Evolutionary conservation across 2,888 invertebrate genomes (phyloP).

Genomic region (Drosophila atripex): DNA sequence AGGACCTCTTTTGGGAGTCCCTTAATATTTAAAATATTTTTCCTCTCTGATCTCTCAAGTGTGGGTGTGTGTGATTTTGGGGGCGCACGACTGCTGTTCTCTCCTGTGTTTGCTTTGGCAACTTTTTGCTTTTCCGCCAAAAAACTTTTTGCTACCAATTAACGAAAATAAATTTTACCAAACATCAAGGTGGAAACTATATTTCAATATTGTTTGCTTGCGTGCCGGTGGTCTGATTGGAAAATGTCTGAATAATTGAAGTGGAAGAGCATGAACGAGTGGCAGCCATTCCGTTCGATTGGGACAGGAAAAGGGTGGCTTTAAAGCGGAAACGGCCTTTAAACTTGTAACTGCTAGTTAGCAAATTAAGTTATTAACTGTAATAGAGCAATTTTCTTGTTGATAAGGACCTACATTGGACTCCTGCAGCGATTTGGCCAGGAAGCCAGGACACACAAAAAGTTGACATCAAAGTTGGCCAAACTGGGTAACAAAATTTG

Average conservation of each 20-base stretch:
- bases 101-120: conserved; percentile 22
- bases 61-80: conserved; percentile 25
- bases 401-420: conserved; percentile 22
- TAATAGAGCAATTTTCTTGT: conserved; percentile 37
- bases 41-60: conserved; percentile 4
- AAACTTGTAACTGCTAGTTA: conserved; percentile 10
- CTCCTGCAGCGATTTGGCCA: conserved; percentile 5
- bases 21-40: conserved; percentile 4
- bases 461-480: conserved; percentile 15
- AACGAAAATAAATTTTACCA: conserved; percentile 42
- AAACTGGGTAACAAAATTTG: conserved; percentile 42
- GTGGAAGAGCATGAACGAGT: conserved; percentile 30
- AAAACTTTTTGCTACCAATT: conserved; percentile 57
- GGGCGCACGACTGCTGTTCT: conserved; percentile 4
- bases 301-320: conserved; percentile 4
- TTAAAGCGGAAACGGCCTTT: conserved; percentile 18
- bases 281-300: conserved; percentile 16
- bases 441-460: conserved; percentile 33
- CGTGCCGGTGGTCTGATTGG: conserved; percentile 32
- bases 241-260: conserved; percentile 46
- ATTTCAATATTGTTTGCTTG: conserved; percentile 41
- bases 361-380: conserved; percentile 43
- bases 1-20: not conserved
- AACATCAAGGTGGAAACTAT: conserved; percentile 47
- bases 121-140: conserved; percentile 42